Base-by-base conservation (phyloP, 2,888 invertebrate genomes). In the Lottia scabra region DNA sequence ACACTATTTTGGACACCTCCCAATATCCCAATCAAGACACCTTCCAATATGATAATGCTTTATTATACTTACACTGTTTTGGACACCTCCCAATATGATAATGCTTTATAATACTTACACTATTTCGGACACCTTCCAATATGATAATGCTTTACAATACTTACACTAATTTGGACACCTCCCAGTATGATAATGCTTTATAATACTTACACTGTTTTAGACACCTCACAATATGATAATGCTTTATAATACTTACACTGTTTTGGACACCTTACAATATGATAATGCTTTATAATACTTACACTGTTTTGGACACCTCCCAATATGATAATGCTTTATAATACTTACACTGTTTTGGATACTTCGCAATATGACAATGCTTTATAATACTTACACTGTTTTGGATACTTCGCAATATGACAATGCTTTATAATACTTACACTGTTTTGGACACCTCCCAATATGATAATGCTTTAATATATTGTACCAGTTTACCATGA, bases 241-340 rank as follows among this genome's bases (percentile, higher is more conserved):
- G 94, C 93, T 87, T 93, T 66, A 27, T 66, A 27, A 38, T 15
- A 93, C 94, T 93, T 88, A 95, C 93, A 95, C 95, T 81, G 96
- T 93, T 88, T 94, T 94, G n/a, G 95, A 94, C 87, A 97, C 95
- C 91, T 97, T 96, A 79, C 94, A 93, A 89, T 94, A 93, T 63
- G 96, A 96, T 76, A 97, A 92, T 71, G 94, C 93, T 87, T 93
- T 93, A n/a, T n/a, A 80, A 38, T 15, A 93, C 94, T 93, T 88
- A 95, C 93, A 95, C 95, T 81, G 96, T 93, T 88, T 94, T 94
- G n/a, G 95, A 94, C 87, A 97, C 95, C 91, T 97, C 97, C 79
- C 94, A 93, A 89, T 94, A 93, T 63, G 96, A 96, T 76, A 97
- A 92, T 71, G 94, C 93, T 87, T 93, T 93, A n/a, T n/a, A 80